These are phyloP conservation scores for Menidia menidia DNA, from an alignment of 2,797 vertebrate species.

Conservation along the genomic window DNA sequence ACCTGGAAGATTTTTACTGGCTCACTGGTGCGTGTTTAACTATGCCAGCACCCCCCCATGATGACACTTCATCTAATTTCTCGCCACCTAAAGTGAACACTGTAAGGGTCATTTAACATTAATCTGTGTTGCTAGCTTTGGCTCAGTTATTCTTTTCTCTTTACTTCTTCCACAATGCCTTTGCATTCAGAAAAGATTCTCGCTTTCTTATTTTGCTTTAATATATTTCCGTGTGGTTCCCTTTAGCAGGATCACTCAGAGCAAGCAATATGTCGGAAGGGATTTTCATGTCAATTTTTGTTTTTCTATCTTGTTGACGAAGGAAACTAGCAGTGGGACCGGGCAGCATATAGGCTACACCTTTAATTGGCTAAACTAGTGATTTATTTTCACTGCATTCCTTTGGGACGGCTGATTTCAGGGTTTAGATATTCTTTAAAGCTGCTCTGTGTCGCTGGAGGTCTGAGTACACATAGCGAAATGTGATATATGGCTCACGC, in stretches of 20 bases:
- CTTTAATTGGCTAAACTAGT: constrained; percentile 19
- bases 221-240: constrained; percentile 61
- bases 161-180: constrained; percentile 19
- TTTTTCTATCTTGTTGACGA: constrained; percentile 42
- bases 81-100: constrained; percentile 23
- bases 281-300: constrained; percentile 53
- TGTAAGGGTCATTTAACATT: constrained; percentile 51
- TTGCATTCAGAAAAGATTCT: neutral
- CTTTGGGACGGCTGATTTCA: constrained; percentile 30
- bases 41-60: neutral
- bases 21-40: neutral
- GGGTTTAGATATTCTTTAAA: constrained; percentile 40
- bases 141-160: constrained; percentile 25
- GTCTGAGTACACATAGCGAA: neutral
- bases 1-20: neutral
- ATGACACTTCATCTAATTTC: constrained; percentile 16
- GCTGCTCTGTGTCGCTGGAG: constrained; percentile 1
- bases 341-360: constrained; percentile 16
- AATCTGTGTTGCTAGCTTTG: constrained; percentile 30
- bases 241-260: constrained; percentile 49
- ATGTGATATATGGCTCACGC: constrained; percentile 14
- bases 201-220: constrained; percentile 29
- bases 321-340: constrained; percentile 24
- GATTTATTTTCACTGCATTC: constrained; percentile 42
- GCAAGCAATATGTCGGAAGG: constrained; percentile 37